These are phyloP conservation scores for Leptodirus hochenwartii DNA, from an alignment of 2,888 invertebrate genomes.

Conservation along the genomic window DNA sequence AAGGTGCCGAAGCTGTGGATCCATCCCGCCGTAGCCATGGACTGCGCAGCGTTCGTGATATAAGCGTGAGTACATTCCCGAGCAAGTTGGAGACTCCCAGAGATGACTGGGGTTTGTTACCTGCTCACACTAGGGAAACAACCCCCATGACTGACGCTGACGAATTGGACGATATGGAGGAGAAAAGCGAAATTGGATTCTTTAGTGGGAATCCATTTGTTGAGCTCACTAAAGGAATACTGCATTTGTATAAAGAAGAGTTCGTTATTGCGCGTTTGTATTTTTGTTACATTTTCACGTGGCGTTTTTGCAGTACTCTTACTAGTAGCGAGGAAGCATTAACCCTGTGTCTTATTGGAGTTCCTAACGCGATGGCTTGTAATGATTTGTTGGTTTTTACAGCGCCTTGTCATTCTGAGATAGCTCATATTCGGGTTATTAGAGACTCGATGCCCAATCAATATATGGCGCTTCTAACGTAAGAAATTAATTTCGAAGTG, in stretches of 20 bases:
- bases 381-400: constrained; percentile 88
- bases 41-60: constrained; percentile 47
- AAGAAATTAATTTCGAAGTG: constrained; percentile 19
- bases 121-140: constrained; percentile 39
- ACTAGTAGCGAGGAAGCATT: constrained; percentile 43
- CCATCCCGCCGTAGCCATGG: constrained; percentile 36
- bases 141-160: constrained; percentile 18
- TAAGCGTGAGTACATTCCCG: constrained; percentile 64
- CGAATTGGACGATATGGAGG: constrained; percentile 17
- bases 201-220: constrained; percentile 95
- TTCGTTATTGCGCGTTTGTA: constrained; percentile 27
- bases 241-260: constrained; percentile 97
- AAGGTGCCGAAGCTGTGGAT: constrained; percentile 22
- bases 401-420: constrained; percentile 78
- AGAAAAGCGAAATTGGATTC: constrained; percentile 47
- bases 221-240: constrained; percentile 88
- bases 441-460: constrained; percentile 86
- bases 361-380: constrained; percentile 81
- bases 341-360: constrained; percentile 73
- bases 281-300: background rate
- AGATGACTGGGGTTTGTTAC: constrained; percentile 35
- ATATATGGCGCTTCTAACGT: constrained; percentile 93
- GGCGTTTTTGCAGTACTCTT: constrained; percentile 19
- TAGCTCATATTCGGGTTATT: constrained; percentile 82
- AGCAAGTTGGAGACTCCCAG: constrained; percentile 38